Evolutionary conservation across 2,113 vertebrate species (phyloP).

Genomic region (Perccottus glenii): DNA sequence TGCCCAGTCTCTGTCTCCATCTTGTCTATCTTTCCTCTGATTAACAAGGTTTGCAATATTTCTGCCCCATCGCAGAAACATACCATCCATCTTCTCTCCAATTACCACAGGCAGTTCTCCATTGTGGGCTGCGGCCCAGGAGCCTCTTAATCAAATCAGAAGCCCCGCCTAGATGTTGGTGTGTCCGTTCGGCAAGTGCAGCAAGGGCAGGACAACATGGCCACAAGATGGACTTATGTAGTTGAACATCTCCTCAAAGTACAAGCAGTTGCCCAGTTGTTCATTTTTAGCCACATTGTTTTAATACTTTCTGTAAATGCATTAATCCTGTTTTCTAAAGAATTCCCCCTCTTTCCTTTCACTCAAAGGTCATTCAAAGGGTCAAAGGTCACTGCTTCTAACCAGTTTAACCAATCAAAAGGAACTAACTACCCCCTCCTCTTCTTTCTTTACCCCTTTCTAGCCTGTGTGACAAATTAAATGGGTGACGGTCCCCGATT

Average conservation of each 20-base stretch:
- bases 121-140: not conserved
- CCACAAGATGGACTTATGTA: no score
- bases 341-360: not conserved
- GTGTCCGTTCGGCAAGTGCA: not conserved
- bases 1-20: not conserved
- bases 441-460: not conserved
- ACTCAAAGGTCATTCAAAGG: slow-evolving; percentile 23
- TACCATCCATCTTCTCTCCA: slow-evolving; percentile 22
- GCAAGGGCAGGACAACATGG: no score
- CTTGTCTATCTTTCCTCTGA: not conserved
- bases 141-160: slow-evolving; percentile 13
- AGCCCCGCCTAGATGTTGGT: not conserved
- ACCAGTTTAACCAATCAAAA: slow-evolving; percentile 39
- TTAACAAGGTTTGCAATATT: slow-evolving; percentile 17
- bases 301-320: no score
- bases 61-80: not conserved
- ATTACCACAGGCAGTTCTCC: not conserved
- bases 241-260: no score
- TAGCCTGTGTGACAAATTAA: slow-evolving; percentile 27
- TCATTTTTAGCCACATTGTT: no score
- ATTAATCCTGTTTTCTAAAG: not conserved
- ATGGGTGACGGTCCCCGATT: slow-evolving; percentile 5
- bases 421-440: not conserved
- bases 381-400: slow-evolving; percentile 17
- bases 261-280: no score